These are phyloP conservation scores for Girardia tigrina DNA, from an alignment of 2,888 invertebrate genomes.

Conservation along the genomic window DNA sequence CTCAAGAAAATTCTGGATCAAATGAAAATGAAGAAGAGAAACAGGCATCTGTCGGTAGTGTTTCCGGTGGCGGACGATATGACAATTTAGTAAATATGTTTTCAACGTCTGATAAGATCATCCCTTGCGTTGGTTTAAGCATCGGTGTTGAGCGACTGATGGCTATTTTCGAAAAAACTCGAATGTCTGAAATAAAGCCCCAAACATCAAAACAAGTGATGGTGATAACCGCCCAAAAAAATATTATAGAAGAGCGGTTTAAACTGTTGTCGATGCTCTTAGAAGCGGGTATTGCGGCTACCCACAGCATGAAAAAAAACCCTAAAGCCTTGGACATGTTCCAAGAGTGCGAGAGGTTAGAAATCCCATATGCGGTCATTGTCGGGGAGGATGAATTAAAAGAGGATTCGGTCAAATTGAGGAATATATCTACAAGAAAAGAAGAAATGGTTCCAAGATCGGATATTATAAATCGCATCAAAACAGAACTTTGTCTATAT, in stretches of 20 bases:
- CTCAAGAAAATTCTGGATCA: too few relatives aligned
- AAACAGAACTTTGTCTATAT: neutral
- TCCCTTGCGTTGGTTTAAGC: constrained; percentile 92
- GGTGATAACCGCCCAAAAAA: constrained; percentile 87
- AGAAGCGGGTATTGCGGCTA: constrained; percentile 78
- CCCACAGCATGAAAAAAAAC: constrained; percentile 86
- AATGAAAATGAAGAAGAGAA: too few relatives aligned
- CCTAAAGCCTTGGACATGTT: constrained; percentile 81
- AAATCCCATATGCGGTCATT: constrained; percentile 76
- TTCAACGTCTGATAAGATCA: constrained; percentile 62
- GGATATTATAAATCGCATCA: neutral
- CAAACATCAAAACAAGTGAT: constrained; percentile 55
- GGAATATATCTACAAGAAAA: constrained; percentile 60
- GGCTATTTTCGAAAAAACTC: constrained; percentile 75
- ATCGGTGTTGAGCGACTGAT: constrained; percentile 93
- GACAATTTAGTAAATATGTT: constrained; percentile 97
- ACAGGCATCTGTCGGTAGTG: constrained; percentile 63
- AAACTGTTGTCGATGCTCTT: constrained; percentile 70
- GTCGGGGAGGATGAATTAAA: constrained; percentile 81
- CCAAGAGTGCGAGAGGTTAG: constrained; percentile 83
- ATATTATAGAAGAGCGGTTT: constrained; percentile 75
- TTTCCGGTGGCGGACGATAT: constrained; percentile 91
- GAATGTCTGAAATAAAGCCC: constrained; percentile 46
- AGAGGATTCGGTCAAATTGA: constrained; percentile 72
- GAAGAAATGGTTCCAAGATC: constrained; percentile 51